Conservation (phyloP, 1,140 invertebrate species). For the Hypsibius dujardini region DNA sequence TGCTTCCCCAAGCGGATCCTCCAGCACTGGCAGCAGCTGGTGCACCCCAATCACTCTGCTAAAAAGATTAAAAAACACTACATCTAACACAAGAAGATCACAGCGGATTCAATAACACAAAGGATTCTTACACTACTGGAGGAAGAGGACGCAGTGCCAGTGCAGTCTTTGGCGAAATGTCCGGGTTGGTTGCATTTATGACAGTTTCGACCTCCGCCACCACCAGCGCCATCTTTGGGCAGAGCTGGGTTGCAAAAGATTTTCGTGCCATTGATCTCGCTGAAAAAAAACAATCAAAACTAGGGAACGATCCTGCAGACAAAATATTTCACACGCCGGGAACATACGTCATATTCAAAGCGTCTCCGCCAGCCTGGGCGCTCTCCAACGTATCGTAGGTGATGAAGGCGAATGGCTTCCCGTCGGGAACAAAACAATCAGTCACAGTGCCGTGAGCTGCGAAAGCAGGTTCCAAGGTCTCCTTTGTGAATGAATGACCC, state of each 20-base stretch:
- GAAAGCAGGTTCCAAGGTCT: not conserved
- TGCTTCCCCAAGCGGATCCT: not conserved
- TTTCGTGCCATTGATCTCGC: not conserved
- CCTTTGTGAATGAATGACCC: not conserved
- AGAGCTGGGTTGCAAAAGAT: not conserved
- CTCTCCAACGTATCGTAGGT: not conserved
- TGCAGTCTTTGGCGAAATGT: not conserved
- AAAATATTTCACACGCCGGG: not conserved
- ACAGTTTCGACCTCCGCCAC: not conserved
- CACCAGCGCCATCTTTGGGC: constrained; percentile 8
- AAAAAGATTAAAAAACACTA: no score
- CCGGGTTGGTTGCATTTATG: not conserved
- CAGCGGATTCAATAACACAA: not conserved
- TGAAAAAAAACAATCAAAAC: not conserved
- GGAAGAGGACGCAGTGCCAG: not conserved
- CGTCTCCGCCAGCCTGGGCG: not conserved
- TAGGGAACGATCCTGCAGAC: not conserved
- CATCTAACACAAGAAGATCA: no score
- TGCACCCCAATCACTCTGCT: not conserved
- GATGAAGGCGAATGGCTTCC: not conserved
- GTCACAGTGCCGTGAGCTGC: not conserved
- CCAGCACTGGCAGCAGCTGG: not conserved
- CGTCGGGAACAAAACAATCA: not conserved
- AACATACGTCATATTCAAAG: not conserved
- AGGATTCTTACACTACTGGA: not conserved